These are phyloP conservation scores for Plecturocebus donacophilus DNA, from an alignment of 2,113 vertebrate species.

Conservation along the genomic window DNA sequence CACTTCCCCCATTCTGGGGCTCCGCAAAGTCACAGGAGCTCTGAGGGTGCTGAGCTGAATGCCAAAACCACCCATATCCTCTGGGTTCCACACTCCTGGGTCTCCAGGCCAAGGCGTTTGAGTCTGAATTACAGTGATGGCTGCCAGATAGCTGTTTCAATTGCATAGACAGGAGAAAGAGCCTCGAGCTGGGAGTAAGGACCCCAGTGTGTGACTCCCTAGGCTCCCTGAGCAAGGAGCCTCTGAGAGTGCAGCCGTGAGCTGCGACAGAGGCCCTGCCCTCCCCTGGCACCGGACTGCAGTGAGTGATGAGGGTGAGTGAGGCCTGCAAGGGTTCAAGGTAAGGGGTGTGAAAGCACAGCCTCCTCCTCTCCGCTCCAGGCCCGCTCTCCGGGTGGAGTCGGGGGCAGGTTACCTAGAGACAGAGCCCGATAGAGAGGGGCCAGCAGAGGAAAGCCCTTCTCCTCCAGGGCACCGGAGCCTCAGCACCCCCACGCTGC, in stretches of 20 bases:
- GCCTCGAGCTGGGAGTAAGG: neutral
- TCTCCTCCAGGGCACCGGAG: neutral
- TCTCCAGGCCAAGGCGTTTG: fast-evolving
- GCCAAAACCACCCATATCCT: fast-evolving
- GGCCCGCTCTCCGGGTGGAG: neutral
- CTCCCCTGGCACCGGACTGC: neutral
- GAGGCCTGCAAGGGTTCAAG: neutral
- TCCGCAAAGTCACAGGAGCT: fast-evolving
- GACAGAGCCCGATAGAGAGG: fast-evolving
- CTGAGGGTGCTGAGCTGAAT: fast-evolving
- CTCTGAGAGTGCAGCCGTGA: neutral
- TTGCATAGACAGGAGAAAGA: fast-evolving
- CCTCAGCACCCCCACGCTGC: fast-evolving
- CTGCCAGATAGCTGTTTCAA: fast-evolving
- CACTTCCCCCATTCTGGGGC: too few relatives aligned
- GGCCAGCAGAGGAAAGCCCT: neutral
- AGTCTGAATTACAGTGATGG: neutral
- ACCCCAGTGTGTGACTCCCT: fast-evolving
- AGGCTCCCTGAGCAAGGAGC: too few relatives aligned
- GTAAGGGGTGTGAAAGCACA: neutral
- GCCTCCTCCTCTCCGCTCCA: neutral
- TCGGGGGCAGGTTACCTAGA: neutral
- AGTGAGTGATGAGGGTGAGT: neutral
- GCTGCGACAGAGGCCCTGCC: fast-evolving
- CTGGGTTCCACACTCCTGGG: neutral